phyloP scores from a whole-genome alignment of 1,140 invertebrate genomes.

The Carposina sasakii region DNA sequence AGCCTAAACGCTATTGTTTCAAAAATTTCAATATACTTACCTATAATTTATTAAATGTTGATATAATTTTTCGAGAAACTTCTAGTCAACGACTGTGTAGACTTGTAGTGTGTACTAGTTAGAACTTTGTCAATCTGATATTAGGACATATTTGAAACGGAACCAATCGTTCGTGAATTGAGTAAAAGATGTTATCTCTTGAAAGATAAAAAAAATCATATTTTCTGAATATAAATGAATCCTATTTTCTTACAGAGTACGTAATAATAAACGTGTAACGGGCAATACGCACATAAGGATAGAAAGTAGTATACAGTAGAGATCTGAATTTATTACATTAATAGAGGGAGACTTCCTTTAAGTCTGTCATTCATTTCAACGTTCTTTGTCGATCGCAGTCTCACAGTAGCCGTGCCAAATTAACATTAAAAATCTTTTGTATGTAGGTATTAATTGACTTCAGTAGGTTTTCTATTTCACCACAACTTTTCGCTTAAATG shows the following conservation, averaged over 20 bases:
- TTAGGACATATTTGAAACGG: constrained; percentile 42
- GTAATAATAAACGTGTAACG: constrained; percentile 54
- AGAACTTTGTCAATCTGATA: constrained; percentile 50
- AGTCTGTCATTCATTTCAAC: no score
- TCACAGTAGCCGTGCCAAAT: constrained; percentile 60
- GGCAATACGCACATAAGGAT: constrained; percentile 57
- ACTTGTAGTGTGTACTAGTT: constrained; percentile 52
- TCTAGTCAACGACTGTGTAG: constrained; percentile 58
- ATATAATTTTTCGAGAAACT: constrained; percentile 28
- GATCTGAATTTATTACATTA: constrained; percentile 28
- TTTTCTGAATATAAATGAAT: constrained; percentile 66
- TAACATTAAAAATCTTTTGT: no score
- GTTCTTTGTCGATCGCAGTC: no score
- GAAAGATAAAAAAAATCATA: constrained; percentile 51
- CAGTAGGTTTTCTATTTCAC: no score
- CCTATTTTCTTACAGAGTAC: constrained; percentile 67
- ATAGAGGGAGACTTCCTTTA: no score
- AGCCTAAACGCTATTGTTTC: constrained; percentile 38
- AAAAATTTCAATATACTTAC: constrained; percentile 29
- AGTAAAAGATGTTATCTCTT: constrained; percentile 38
- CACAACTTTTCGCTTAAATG: no score
- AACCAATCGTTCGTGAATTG: constrained; percentile 60
- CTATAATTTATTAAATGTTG: constrained; percentile 38
- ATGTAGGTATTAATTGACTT: no score
- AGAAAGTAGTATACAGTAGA: constrained; percentile 36